phyloP scores from a whole-genome alignment of 2,888 invertebrate species.

The Hirtodrosophila cameraria region DNA sequence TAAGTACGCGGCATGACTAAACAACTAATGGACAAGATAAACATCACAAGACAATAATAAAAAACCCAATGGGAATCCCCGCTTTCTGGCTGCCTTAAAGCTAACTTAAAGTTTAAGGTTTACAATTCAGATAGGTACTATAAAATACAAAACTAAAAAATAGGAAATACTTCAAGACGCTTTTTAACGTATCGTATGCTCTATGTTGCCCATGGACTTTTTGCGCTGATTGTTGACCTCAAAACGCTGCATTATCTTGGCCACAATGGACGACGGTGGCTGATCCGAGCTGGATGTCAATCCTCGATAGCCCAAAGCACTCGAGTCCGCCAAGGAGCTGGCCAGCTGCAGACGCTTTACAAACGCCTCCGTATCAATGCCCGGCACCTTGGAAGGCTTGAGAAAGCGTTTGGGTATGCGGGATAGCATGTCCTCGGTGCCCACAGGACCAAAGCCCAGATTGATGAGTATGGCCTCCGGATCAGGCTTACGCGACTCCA shows the following conservation, averaged over 20 bases:
- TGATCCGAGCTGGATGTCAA: conserved; percentile 91
- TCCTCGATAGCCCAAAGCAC: conserved; percentile 90
- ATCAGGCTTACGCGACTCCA: conserved; percentile 93
- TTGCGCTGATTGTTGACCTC: conserved; percentile 86
- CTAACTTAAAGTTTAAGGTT: conserved; percentile 8
- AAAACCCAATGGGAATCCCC: conserved; percentile 13
- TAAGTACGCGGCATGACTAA: conserved; percentile 72
- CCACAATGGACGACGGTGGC: conserved; percentile 92
- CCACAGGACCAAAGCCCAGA: conserved; percentile 91
- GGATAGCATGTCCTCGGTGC: conserved; percentile 88
- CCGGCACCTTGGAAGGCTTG: conserved; percentile 90
- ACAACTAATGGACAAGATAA: conserved; percentile 75
- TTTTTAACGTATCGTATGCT: conserved; percentile 62
- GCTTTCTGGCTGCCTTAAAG: conserved; percentile 4
- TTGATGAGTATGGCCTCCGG: conserved; percentile 94
- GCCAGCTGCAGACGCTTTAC: conserved; percentile 90
- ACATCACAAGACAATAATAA: conserved; percentile 54
- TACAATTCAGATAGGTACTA: conserved; percentile 11
- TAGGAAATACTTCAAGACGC: not conserved
- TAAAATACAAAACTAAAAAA: too few species aligned
- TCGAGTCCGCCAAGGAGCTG: conserved; percentile 89
- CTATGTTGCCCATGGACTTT: conserved; percentile 82
- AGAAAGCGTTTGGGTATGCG: conserved; percentile 93
- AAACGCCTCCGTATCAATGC: conserved; percentile 91
- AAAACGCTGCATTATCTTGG: conserved; percentile 91